Percentiles rank a stretch among this genome's conserved stretches.
Conservation (phyloP, 1,140 invertebrate species). For the Ceratina australensis region DNA sequence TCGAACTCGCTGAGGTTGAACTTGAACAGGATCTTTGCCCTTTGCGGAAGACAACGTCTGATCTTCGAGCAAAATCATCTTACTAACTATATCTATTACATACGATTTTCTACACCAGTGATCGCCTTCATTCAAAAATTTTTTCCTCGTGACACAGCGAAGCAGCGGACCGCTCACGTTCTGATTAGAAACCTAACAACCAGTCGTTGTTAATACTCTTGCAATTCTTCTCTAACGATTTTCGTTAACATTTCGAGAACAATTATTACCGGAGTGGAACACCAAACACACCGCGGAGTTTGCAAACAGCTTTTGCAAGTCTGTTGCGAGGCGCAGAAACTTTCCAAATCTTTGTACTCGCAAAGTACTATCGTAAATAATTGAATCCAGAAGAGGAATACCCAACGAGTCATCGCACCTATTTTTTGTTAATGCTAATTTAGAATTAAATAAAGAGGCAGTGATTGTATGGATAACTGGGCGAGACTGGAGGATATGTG, state of each 20-base stretch:
- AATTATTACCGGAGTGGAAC: constrained; percentile 61
- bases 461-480: not conserved
- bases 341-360: constrained; percentile 56
- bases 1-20: constrained; percentile 65
- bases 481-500: constrained; percentile 61
- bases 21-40: constrained; percentile 58
- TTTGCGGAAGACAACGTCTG: constrained; percentile 54
- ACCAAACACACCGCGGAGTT: constrained; percentile 68
- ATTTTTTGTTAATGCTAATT: not conserved
- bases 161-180: constrained; percentile 41
- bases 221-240: not conserved
- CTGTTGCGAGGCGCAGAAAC: constrained; percentile 61
- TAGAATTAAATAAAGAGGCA: not conserved
- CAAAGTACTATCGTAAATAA: not conserved
- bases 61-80: constrained; percentile 46
- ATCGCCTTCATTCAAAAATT: constrained; percentile 45
- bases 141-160: constrained; percentile 59
- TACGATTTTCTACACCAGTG: constrained; percentile 58
- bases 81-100: constrained; percentile 48
- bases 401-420: constrained; percentile 2
- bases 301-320: constrained; percentile 65
- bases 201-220: not conserved
- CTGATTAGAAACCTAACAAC: constrained; percentile 35
- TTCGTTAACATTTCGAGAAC: constrained; percentile 23
- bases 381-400: constrained; percentile 13